phyloP scores from a whole-genome alignment of 2,113 vertebrate species.

The Seriola aureovittata region DNA sequence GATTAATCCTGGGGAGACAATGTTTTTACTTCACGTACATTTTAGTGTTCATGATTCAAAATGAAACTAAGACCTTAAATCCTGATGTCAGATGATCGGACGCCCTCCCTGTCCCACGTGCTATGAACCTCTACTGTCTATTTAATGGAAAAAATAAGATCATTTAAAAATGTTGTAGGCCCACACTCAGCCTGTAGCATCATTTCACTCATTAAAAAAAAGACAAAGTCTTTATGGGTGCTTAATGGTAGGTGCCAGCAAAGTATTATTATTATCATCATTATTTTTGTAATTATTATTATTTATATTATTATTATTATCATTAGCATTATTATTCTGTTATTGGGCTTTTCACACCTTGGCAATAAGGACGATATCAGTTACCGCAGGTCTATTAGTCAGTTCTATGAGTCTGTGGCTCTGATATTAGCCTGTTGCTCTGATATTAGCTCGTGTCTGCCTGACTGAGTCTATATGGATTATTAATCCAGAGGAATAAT shows the following conservation, averaged over 20 bases:
- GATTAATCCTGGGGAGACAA: not conserved
- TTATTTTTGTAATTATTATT: not conserved
- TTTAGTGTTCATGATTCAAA: not conserved
- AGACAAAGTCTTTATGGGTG: not conserved
- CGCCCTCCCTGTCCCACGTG: not conserved
- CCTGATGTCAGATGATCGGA: not conserved
- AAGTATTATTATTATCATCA: too few species aligned
- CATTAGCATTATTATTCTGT: not conserved
- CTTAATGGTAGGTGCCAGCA: too few species aligned
- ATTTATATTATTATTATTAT: not conserved
- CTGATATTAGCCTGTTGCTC: too few species aligned
- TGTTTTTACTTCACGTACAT: not conserved
- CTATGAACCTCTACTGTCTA: too few species aligned
- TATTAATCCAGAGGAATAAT: constrained; percentile 48
- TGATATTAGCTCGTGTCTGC: constrained; percentile 17
- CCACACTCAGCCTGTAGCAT: not conserved
- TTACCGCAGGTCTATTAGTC: not conserved
- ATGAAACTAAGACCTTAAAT: not conserved
- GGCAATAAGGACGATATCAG: not conserved
- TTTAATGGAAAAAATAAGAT: not conserved
- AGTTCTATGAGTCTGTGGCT: not conserved
- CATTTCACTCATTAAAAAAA: not conserved
- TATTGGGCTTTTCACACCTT: not conserved
- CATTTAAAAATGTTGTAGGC: too few species aligned
- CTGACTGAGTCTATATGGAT: constrained; percentile 5